Conservation (phyloP, 2,888 invertebrate genomes). For the Ophion costatus region DNA sequence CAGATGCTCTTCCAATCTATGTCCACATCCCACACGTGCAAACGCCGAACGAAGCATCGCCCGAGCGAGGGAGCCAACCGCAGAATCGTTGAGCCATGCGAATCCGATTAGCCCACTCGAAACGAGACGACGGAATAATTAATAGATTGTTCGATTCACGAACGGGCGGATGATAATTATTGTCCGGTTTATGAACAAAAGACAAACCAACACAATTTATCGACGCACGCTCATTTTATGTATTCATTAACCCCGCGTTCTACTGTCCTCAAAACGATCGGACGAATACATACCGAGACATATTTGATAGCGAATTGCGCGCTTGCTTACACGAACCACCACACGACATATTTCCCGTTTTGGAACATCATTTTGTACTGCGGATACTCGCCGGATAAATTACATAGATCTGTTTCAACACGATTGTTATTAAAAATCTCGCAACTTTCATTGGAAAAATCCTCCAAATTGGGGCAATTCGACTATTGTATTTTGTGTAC, state of each 20-base stretch:
- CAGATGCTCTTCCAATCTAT: neutral
- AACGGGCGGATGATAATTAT: constrained; percentile 56
- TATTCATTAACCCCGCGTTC: constrained; percentile 13
- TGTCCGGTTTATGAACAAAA: constrained; percentile 57
- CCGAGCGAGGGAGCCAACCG: constrained; percentile 40
- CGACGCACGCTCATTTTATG: constrained; percentile 19
- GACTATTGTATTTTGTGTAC: neutral
- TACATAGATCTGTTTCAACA: neutral
- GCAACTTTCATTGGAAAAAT: neutral
- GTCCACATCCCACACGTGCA: neutral
- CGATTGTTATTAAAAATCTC: neutral
- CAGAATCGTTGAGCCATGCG: constrained; percentile 47
- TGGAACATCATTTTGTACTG: neutral
- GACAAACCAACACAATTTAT: constrained; percentile 46
- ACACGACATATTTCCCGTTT: neutral
- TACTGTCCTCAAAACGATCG: constrained; percentile 9
- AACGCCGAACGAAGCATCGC: constrained; percentile 27
- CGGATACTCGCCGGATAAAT: neutral
- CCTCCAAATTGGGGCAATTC: neutral
- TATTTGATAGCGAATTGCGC: neutral
- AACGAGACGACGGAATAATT: constrained; percentile 62
- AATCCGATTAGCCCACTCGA: constrained; percentile 56
- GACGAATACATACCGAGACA: constrained; percentile 1
- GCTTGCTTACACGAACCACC: neutral
- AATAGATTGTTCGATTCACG: constrained; percentile 45